Base-by-base conservation (phyloP, 1,140 invertebrate species). In the Asobara japonica region DNA sequence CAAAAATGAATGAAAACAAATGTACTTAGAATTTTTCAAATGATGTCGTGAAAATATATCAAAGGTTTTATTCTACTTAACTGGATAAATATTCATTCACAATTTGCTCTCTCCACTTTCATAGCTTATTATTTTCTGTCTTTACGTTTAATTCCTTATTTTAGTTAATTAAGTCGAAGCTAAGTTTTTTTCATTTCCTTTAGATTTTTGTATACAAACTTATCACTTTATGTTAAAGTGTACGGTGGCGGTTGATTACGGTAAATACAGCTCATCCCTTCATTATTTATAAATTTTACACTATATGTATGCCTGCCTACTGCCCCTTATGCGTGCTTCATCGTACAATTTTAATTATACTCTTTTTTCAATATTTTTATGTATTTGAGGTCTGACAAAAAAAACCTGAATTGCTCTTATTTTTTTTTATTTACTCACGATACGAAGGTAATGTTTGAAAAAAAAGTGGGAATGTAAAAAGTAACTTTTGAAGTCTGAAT, bases 181-280 rank as follows among this genome's bases (percentile, higher is more conserved):
- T 45, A 45, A 45, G n/a, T 16, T 45, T 18, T 31, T 38, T 48
- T 45, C 61, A 48, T 51, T 65, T 48, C 65, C 73, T 74, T 77
- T 80, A 75, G 75, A 77, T 81, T 74, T n/a, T 86, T 86, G 86
- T 87, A 85, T 87, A 86, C 84, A 87, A 87, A 87, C 82, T 87
- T 87, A 86, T 48, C 41, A 51, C 83, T 85, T 85, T 80, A 79
- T 77, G 67, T 67, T 84, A 85, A 86, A 78, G 81, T 84, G 73
- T 86, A 85, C 80, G 45, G 76, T 86, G 84, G 81, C 83, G 80
- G 74, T 83, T 78, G 84, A 84, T 78, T 86, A 85, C n/a, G 85
- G 82, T 86, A 82, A 84, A 81, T 86, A 85, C 81, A 83, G 81
- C 79, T 86, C 80, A 75, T 83, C 80, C 75, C 80, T 69, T 79